phyloP scores from a whole-genome alignment of 2,888 invertebrate genomes.

The Masnerella sp. region DNA sequence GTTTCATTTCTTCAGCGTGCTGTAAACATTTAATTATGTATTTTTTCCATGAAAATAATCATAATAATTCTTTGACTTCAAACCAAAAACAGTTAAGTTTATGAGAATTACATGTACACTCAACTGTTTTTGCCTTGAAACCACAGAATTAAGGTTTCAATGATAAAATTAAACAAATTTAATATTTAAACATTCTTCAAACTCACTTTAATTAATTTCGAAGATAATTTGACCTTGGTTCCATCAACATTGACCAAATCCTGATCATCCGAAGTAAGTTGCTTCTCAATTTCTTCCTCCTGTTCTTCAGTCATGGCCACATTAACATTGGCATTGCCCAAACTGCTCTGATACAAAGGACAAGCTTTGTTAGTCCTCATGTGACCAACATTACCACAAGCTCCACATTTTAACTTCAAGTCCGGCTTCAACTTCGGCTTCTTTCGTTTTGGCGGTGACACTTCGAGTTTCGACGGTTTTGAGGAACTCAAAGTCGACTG shows the following conservation, averaged over 20 bases:
- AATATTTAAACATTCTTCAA: not conserved
- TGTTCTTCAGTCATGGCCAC: slow-evolving; percentile 88
- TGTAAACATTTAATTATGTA: slow-evolving; percentile 3
- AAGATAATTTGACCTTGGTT: slow-evolving; percentile 93
- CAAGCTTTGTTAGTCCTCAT: slow-evolving; percentile 97
- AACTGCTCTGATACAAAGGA: slow-evolving; percentile 89
- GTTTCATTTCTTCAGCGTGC: slow-evolving; percentile 91
- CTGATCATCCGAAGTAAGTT: slow-evolving; percentile 86
- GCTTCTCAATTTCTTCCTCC: slow-evolving; percentile 87
- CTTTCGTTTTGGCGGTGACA: slow-evolving; percentile 81
- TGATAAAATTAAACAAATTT: no score
- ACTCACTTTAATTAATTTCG: slow-evolving; percentile 87
- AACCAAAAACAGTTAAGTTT: no score
- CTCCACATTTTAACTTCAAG: slow-evolving; percentile 94
- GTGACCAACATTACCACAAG: slow-evolving; percentile 91
- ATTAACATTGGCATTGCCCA: slow-evolving; percentile 81
- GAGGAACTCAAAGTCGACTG: slow-evolving; percentile 46
- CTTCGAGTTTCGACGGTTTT: slow-evolving; percentile 59
- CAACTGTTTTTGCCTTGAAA: no score
- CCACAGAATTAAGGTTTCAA: no score
- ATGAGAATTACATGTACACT: no score
- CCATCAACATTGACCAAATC: slow-evolving; percentile 95
- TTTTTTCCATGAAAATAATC: no score
- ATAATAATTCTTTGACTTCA: no score
- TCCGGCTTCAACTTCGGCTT: slow-evolving; percentile 91